Conservation (phyloP, 2,797 vertebrate genomes). For the Notolepis coatsorum region DNA sequence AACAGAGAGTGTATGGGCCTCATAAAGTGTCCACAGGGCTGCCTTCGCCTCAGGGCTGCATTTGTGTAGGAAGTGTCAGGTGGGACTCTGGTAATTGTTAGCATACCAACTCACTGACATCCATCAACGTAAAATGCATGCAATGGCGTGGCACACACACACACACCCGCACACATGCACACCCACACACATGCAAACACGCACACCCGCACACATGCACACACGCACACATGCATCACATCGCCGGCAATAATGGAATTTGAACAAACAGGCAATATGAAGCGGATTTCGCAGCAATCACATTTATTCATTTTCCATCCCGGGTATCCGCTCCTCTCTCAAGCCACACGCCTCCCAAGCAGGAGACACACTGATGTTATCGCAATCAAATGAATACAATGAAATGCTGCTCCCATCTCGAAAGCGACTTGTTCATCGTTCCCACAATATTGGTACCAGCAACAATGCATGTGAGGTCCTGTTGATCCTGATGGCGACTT, state of each 20-base stretch:
- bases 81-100: constrained; percentile 35
- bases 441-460: not conserved
- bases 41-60: constrained; percentile 36
- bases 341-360: not conserved
- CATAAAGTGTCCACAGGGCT: constrained; percentile 22
- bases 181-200: not conserved
- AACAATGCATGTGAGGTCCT: not conserved
- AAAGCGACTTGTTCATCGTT: no score
- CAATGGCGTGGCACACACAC: not conserved
- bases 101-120: constrained; percentile 24
- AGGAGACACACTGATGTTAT: not conserved
- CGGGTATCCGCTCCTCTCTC: constrained; percentile 4
- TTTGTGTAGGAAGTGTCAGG: constrained; percentile 24
- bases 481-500: no score
- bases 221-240: not conserved
- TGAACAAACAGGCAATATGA: constrained; percentile 42
- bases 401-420: not conserved
- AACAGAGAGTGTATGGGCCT: constrained; percentile 38
- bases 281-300: constrained; percentile 80
- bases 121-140: constrained; percentile 16
- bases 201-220: not conserved
- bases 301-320: constrained; percentile 91
- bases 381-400: not conserved
- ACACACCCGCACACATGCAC: not conserved
- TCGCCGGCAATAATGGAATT: constrained; percentile 28